Evolutionary conservation across 2,797 vertebrate genomes (phyloP).

Genomic region (Coendou prehensilis): DNA sequence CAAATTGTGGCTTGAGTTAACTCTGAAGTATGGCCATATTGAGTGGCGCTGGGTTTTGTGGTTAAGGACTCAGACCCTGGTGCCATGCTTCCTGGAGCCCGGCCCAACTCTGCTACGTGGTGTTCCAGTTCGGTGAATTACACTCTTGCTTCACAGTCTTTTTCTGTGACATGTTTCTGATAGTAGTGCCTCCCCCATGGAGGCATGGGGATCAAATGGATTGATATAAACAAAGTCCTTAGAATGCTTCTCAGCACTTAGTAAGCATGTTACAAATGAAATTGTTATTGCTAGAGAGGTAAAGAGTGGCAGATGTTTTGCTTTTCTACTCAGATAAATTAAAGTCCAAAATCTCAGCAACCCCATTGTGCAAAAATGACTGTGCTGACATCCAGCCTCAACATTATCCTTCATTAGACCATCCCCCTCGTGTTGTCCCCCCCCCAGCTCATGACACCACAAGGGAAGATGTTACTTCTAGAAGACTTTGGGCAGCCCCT

Average conservation of each 20-base stretch:
- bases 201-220: neutral
- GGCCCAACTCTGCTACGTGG: neutral
- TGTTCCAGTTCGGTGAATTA: neutral
- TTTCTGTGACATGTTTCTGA: neutral
- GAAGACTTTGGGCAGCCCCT: neutral
- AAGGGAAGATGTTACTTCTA: neutral
- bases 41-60: too few species aligned
- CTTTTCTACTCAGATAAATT: neutral
- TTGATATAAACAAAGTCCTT: neutral
- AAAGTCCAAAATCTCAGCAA: neutral
- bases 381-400: neutral
- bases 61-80: neutral
- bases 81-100: neutral
- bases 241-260: neutral
- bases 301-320: neutral
- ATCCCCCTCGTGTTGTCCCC: neutral
- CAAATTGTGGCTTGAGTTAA: neutral
- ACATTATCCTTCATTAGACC: neutral
- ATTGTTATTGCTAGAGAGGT: neutral
- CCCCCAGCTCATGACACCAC: neutral
- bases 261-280: neutral
- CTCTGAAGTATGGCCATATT: neutral
- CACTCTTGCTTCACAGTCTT: neutral
- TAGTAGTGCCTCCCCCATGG: neutral
- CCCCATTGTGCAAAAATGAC: neutral